Evolutionary conservation across 64 coral and sea anemone species (phyloP), one percentile per base, ranked within the genome.

Genomic region (Pocillopora verrucosa): DNA sequence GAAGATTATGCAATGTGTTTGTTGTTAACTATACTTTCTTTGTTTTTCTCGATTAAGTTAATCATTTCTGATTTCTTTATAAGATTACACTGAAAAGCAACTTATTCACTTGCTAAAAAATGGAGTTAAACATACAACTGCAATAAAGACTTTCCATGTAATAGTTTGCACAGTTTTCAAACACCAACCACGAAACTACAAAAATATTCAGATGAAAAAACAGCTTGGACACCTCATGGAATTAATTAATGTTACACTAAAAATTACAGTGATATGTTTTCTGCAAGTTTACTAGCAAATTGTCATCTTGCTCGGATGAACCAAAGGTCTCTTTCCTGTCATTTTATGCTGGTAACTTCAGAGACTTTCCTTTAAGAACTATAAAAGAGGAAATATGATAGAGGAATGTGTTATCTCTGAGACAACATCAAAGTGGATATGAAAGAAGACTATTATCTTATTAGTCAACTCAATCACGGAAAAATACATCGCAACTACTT

Each of bases 331-430:
- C 22, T 84, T 56, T 67, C 77, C 89, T 76, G 70, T 89, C 70
- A 30, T 74, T 83, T 88, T 94, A 98, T 45, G 96, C 96, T 87
- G 96, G 96, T 13, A 98, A 94, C 73, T 98, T 98, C 87, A 98
- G 65, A 13, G 91, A 87, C 72, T 98, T 98, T 56, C 96, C 96
- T 82, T 98, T 98, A 58, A 98, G 83, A 93, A 98, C 96, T 98
- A 80, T 72, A 95, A 90, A 86, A 84, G 41, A 51, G 11, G 73
- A 83, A 89, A 94, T 34, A 92, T 68, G 74, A 87, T 19, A 0
- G 9, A 26, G 7, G 20, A 70, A 70, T 24, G 25, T n/a, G 67
- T 70, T 70, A 24, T 24, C 10, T 70, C 19, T 30, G n/a, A 10
- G 41, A 51, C 0, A 51, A 51, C 7, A 4, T 51, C 7, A 51